Percentiles rank a stretch among this genome's conserved stretches.
Evolutionary conservation across 2,888 invertebrate species (phyloP).

Genomic region (Epistrophe grossulariae): DNA sequence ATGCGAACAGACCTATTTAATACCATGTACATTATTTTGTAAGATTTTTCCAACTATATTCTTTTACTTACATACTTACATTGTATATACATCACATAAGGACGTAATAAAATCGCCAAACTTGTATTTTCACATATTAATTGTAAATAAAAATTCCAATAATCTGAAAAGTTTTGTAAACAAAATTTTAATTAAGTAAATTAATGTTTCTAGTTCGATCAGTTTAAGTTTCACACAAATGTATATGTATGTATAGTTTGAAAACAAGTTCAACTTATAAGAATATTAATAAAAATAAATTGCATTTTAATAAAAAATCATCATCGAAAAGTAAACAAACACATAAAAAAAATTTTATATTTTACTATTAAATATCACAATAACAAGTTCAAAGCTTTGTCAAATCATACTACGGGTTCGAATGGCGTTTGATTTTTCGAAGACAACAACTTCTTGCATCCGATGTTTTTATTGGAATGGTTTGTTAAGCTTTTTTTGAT

Average conservation of each 20-base stretch:
- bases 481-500: constrained; percentile 31
- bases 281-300: neutral
- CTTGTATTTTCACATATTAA: neutral
- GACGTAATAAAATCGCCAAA: neutral
- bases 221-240: neutral
- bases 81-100: neutral
- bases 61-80: too few relatives aligned
- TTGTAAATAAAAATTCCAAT: neutral
- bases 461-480: constrained; percentile 19
- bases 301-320: neutral
- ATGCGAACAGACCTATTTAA: too few relatives aligned
- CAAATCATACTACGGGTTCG: neutral
- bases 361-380: constrained; percentile 3
- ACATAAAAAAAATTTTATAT: neutral
- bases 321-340: constrained; percentile 10
- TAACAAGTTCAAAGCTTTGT: neutral
- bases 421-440: neutral
- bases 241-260: too few relatives aligned
- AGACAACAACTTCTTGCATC: constrained; percentile 22
- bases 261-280: constrained; percentile 6
- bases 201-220: neutral
- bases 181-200: neutral
- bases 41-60: too few relatives aligned
- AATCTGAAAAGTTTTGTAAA: neutral
- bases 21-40: too few relatives aligned